Percentiles rank a stretch among this genome's conserved stretches.
Evolutionary conservation across 2,888 invertebrate species (phyloP).

Genomic region (Cheilosia variabilis): DNA sequence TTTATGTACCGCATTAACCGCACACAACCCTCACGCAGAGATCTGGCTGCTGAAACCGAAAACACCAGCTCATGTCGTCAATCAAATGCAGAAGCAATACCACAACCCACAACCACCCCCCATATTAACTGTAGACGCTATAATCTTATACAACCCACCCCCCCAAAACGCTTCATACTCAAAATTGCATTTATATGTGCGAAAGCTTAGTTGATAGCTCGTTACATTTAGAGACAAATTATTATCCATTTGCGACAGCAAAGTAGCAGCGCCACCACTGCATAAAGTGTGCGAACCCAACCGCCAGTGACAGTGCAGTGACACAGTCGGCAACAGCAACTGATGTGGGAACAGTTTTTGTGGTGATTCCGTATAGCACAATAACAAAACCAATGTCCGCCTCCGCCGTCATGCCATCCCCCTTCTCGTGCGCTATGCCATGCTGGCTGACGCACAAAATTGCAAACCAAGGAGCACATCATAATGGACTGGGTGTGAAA

Average conservation of each 20-base stretch:
- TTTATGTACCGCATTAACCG: slow-evolving; percentile 53
- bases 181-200: slow-evolving; percentile 51
- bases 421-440: slow-evolving; percentile 1
- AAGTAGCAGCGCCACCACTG: slow-evolving; percentile 14
- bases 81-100: slow-evolving; percentile 60
- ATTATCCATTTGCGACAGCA: slow-evolving; percentile 54
- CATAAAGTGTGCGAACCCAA: background rate
- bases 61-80: slow-evolving; percentile 47
- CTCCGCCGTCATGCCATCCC: slow-evolving; percentile 7
- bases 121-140: background rate
- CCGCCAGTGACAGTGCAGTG: slow-evolving; percentile 6
- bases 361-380: slow-evolving; percentile 32
- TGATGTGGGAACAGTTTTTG: slow-evolving; percentile 47
- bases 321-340: slow-evolving; percentile 25
- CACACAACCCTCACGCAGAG: slow-evolving; percentile 28
- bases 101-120: background rate
- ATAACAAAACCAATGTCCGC: background rate
- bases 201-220: slow-evolving; percentile 49
- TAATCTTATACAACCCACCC: slow-evolving; percentile 10
- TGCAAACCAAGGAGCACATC: background rate
- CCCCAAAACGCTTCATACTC: slow-evolving; percentile 9
- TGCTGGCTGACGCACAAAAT: slow-evolving; percentile 26
- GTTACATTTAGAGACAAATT: slow-evolving; percentile 68
- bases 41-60: slow-evolving; percentile 29
- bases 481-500: slow-evolving; percentile 35